Evolutionary conservation across 2,888 invertebrate species (phyloP), one percentile per base, ranked within the genome.

Genomic region (Andrena camellia): DNA sequence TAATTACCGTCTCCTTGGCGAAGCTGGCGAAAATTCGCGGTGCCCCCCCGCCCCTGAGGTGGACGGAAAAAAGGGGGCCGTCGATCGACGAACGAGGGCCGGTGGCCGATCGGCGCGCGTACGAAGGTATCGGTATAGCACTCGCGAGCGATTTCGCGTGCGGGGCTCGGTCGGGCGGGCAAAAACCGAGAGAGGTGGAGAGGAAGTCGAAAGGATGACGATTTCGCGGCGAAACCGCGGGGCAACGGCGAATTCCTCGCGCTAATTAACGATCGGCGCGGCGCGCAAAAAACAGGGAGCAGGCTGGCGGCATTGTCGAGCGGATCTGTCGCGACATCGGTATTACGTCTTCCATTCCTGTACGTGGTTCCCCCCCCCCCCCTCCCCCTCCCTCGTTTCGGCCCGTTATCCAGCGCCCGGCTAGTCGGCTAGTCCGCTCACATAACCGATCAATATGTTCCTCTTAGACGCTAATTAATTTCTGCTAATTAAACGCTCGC

Each of bases 381-480:
- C 57, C 59, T 73, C 59, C 77, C 84, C 77, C 74, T 59, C 73
- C 62, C 57, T 54, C 69, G 80, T 57, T 57, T 83, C 77, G 72
- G 70, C 20, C 62, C 68, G 68, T 42, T 42, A 42, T 42, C 42
- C 42, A 42, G 17, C 42, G 78, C 66, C 66, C 54, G 52, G 71
- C 69, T 70, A 80, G 70, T 84, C 69, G 70, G 74, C 81, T 60
- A 86, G 85, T 86, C 86, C 75, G 86, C 82, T 82, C 88, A 84
- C 87, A 88, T 88, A 88, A 88, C 90, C 89, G 88, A 91, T 90
- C 91, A 87, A 90, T 90, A 88, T 90, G 91, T 91, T 90, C 90
- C 86, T 87, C 86, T 84, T 84, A 86, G 85, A 84, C 86, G 90
- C 91, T 92, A 92, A 92, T 92, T 92, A 91, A 91, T 91, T 91